Evolutionary conservation across 2,113 vertebrate species (phyloP).

Genomic region (Sinocyclocheilus grahami): DNA sequence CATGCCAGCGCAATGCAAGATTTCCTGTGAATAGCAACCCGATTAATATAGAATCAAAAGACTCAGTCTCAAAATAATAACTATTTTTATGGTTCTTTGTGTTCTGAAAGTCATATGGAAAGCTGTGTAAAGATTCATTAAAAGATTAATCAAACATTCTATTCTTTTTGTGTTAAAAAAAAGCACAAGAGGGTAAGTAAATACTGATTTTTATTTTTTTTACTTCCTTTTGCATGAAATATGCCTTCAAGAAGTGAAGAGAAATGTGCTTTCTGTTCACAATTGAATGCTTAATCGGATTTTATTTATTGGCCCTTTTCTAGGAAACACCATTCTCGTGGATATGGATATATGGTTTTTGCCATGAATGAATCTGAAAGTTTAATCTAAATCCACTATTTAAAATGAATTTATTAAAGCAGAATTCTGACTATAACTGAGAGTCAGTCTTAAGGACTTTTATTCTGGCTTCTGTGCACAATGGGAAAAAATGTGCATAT

Average conservation of each 20-base stretch:
- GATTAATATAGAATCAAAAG: not conserved
- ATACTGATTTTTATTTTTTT: not conserved
- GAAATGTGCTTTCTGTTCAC: not conserved
- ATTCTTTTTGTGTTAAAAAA: not conserved
- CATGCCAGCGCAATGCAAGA: not conserved
- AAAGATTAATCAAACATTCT: not conserved
- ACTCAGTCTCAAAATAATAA: not conserved
- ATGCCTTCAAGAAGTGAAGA: too few relatives aligned
- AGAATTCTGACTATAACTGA: not conserved
- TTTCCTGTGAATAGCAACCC: not conserved
- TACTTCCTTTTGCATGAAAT: too few relatives aligned
- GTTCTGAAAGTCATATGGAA: not conserved
- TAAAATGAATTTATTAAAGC: not conserved
- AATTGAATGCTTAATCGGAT: not conserved
- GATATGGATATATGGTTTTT: not conserved
- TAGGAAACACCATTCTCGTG: not conserved
- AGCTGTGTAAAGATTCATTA: not conserved
- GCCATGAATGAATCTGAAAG: not conserved
- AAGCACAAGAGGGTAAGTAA: not conserved
- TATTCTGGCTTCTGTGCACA: not conserved
- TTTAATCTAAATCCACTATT: not conserved
- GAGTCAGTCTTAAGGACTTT: conserved; percentile 72
- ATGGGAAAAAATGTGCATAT: conserved; percentile 37
- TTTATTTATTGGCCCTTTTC: not conserved
- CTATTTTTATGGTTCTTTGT: not conserved